Evolutionary conservation across 1,140 invertebrate genomes (phyloP).

Genomic region (Caerostris extrusa): DNA sequence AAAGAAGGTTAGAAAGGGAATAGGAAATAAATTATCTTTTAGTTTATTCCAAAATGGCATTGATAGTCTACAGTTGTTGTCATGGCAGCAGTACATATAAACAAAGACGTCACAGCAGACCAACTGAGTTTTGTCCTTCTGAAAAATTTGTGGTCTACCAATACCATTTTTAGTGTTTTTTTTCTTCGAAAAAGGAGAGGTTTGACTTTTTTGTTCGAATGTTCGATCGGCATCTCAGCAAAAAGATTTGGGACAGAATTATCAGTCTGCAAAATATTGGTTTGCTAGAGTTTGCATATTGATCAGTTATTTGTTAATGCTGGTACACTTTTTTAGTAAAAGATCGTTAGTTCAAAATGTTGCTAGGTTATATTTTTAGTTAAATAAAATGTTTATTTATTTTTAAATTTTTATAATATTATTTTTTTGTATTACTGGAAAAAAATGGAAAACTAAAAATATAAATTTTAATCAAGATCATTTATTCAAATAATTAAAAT

Average conservation of each 20-base stretch:
- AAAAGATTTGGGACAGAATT: not conserved
- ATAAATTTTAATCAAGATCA: too few species aligned
- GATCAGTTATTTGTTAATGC: not conserved
- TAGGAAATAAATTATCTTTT: slow-evolving; percentile 5
- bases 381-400: too few species aligned
- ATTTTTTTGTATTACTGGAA: too few species aligned
- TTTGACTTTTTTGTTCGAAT: not conserved
- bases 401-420: too few species aligned
- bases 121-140: not conserved
- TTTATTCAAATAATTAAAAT: too few species aligned
- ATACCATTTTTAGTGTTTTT: not conserved
- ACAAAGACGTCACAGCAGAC: slow-evolving; percentile 29
- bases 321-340: not conserved
- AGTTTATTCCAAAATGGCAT: slow-evolving; percentile 25
- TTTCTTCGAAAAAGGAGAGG: not conserved
- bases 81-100: slow-evolving; percentile 29
- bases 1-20: not conserved
- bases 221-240: not conserved
- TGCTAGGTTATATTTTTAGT: too few species aligned
- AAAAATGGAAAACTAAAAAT: too few species aligned
- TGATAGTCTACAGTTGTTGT: slow-evolving; percentile 19
- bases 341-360: not conserved
- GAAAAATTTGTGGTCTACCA: slow-evolving; percentile 31
- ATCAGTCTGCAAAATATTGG: not conserved
- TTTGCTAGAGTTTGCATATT: slow-evolving; percentile 3